Conservation (phyloP, 2,113 vertebrate genomes). For the Sterna hirundo region DNA sequence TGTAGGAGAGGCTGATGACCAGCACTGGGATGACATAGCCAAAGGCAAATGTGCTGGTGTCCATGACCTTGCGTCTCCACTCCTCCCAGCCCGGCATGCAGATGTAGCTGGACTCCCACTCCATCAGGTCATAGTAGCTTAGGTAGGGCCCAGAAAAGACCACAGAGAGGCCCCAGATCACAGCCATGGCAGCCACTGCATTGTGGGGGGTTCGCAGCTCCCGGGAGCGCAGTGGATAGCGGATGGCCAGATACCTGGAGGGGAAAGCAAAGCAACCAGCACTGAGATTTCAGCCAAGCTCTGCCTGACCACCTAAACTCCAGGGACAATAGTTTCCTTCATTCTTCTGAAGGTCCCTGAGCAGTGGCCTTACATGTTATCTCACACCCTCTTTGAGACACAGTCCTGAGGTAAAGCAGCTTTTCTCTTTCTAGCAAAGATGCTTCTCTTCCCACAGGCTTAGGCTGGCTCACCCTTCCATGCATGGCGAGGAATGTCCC, state of each 20-base stretch:
- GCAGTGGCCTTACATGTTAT: background rate
- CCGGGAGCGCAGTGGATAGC: conserved; percentile 83
- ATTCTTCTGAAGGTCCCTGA: background rate
- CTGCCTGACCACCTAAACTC: background rate
- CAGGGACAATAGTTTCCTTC: background rate
- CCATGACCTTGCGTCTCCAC: conserved; percentile 82
- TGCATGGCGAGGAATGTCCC: background rate
- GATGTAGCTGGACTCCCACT: conserved; percentile 82
- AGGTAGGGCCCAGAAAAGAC: conserved; percentile 86
- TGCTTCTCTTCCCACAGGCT: background rate
- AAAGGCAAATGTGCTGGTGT: conserved; percentile 86
- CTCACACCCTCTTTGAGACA: background rate
- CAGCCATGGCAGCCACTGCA: conserved; percentile 80
- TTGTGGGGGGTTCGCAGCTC: conserved; percentile 84
- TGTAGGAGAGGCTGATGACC: conserved; percentile 86
- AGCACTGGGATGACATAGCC: conserved; percentile 85
- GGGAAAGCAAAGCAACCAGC: background rate
- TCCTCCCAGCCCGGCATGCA: conserved; percentile 89
- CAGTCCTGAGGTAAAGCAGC: background rate
- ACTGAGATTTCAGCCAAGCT: background rate
- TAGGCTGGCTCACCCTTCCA: background rate
- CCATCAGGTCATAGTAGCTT: conserved; percentile 86
- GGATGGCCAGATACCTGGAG: conserved; percentile 84
- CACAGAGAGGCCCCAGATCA: conserved; percentile 86
- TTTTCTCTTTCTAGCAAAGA: background rate